Conservation (phyloP, 2,113 vertebrate species). For the Pedionomus torquatus region DNA sequence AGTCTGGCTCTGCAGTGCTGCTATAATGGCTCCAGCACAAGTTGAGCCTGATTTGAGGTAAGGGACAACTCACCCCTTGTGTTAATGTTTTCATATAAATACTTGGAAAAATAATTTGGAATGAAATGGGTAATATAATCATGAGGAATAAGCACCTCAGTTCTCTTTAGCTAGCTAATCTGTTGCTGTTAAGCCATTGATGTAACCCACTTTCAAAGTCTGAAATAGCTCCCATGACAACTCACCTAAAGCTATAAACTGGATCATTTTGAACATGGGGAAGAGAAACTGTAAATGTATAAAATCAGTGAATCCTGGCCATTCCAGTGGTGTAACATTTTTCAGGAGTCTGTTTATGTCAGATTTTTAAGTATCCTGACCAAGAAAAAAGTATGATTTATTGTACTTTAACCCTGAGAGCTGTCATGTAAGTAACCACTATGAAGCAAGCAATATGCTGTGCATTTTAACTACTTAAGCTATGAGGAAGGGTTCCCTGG, state of each 20-base stretch:
- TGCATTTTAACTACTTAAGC: not conserved
- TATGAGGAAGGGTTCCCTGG: not conserved
- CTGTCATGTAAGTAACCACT: not conserved
- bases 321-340: constrained; percentile 41
- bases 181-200: not conserved
- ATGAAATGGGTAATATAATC: not conserved
- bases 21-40: not conserved
- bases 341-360: not conserved
- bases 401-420: constrained; percentile 14
- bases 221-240: not conserved
- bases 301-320: not conserved
- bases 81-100: not conserved
- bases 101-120: not conserved
- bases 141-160: not conserved
- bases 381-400: not conserved
- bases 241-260: not conserved
- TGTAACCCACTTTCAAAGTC: not conserved
- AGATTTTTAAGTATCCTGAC: not conserved
- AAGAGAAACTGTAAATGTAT: not conserved
- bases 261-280: not conserved
- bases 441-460: not conserved
- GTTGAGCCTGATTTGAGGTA: not conserved
- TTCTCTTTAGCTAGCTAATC: not conserved
- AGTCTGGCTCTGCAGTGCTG: not conserved
- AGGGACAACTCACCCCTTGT: not conserved